Evolutionary conservation across 1,140 invertebrate species (phyloP).

Genomic region (Drosophila malerkotliana): DNA sequence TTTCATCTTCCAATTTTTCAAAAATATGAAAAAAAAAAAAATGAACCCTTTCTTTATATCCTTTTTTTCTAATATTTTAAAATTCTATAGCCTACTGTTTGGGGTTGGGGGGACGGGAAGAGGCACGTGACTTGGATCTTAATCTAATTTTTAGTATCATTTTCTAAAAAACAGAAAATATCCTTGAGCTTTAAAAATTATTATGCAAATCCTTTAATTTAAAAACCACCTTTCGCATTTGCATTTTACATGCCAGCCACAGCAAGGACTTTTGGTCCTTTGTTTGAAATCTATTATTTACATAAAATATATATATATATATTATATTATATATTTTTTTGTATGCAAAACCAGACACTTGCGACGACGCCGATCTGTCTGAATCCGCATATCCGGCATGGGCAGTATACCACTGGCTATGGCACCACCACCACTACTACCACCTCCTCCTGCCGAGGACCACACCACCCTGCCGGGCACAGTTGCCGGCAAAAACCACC

Average conservation of each 20-base stretch:
- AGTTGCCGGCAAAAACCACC: constrained; percentile 56
- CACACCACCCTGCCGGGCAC: constrained; percentile 17
- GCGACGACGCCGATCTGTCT: constrained; percentile 72
- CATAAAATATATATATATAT: too few relatives aligned
- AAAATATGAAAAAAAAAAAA: background rate
- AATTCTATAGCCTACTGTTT: constrained; percentile 34
- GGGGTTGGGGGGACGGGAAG: background rate
- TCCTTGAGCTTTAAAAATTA: background rate
- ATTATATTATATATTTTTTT: background rate
- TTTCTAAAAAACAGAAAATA: background rate
- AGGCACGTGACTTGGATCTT: constrained; percentile 2
- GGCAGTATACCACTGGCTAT: constrained; percentile 7
- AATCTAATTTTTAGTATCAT: background rate
- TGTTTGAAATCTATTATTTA: background rate
- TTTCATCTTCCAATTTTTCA: background rate
- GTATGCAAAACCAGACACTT: constrained; percentile 55
- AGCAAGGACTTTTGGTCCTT: background rate
- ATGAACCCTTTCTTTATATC: background rate
- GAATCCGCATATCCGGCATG: constrained; percentile 31
- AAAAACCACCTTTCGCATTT: background rate
- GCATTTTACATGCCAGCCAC: background rate
- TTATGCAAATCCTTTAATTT: background rate
- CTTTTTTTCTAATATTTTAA: background rate
- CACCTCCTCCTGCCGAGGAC: constrained; percentile 1
- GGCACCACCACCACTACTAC: background rate